Percentiles rank a stretch among this genome's conserved stretches.
Conservation (phyloP, 2,797 vertebrate genomes). For the Propithecus deckenii region DNA sequence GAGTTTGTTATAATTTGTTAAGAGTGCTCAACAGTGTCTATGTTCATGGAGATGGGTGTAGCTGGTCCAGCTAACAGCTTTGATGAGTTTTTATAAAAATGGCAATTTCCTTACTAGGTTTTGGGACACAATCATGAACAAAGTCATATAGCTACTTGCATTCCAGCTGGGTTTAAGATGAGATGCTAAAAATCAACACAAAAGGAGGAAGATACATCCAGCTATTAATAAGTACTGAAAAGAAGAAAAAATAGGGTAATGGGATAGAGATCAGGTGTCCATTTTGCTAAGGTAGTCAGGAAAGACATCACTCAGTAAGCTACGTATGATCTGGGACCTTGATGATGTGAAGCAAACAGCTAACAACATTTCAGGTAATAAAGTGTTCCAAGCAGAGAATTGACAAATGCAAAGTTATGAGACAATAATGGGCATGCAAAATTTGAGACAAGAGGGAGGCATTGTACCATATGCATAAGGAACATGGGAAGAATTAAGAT, state of each 20-base stretch:
- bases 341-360: neutral
- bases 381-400: neutral
- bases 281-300: neutral
- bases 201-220: neutral
- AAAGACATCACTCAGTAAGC: neutral
- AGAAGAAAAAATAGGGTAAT: neutral
- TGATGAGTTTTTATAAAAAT: neutral
- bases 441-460: neutral
- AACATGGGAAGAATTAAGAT: neutral
- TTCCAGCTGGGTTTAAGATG: neutral
- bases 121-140: neutral
- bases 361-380: neutral
- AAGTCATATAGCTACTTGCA: neutral
- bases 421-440: neutral
- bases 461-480: fast-evolving
- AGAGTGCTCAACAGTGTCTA: neutral
- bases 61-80: neutral
- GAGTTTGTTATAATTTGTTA: neutral
- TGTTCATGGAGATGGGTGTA: neutral
- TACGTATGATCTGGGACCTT: neutral
- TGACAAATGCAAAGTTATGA: neutral
- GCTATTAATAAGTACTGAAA: neutral
- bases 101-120: neutral
- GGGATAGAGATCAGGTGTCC: neutral
- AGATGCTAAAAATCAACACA: neutral